Conservation (phyloP, 35 echinoderm and acorn worm species). For the Apostichopus parvimensis region DNA sequence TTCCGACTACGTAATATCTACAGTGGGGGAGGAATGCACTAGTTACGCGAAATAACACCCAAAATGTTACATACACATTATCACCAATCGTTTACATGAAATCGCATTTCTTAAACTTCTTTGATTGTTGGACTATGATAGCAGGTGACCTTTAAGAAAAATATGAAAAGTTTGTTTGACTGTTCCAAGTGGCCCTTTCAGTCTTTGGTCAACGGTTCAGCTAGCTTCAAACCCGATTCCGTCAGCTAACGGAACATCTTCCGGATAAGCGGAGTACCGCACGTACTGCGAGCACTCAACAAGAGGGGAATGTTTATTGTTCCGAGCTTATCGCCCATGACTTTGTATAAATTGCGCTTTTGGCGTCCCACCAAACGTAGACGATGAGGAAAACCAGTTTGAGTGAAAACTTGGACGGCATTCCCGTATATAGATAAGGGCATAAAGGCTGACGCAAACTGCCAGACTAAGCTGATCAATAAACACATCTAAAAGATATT, state of each 20-base stretch:
- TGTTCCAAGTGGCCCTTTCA: slow-evolving; percentile 35
- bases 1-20: too few relatives aligned
- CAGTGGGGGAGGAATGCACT: too few relatives aligned
- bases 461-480: too few relatives aligned
- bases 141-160: background rate
- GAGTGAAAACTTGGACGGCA: background rate
- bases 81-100: too few relatives aligned
- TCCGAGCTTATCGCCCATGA: slow-evolving; percentile 22
- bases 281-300: slow-evolving; percentile 26
- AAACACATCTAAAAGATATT: too few relatives aligned
- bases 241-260: slow-evolving; percentile 9
- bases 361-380: slow-evolving; percentile 20
- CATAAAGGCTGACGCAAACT: too few relatives aligned
- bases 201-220: slow-evolving; percentile 50
- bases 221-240: slow-evolving; percentile 3
- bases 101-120: too few relatives aligned
- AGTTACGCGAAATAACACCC: too few relatives aligned
- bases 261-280: slow-evolving; percentile 19
- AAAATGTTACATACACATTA: too few relatives aligned
- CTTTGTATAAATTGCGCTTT: slow-evolving; percentile 32
- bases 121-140: too few relatives aligned
- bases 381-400: slow-evolving; percentile 26
- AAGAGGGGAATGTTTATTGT: slow-evolving; percentile 15
- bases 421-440: too few relatives aligned
- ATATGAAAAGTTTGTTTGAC: slow-evolving; percentile 22